phyloP scores from a whole-genome alignment of 23 tunicate species.

The Clavelina lepadiformis region DNA sequence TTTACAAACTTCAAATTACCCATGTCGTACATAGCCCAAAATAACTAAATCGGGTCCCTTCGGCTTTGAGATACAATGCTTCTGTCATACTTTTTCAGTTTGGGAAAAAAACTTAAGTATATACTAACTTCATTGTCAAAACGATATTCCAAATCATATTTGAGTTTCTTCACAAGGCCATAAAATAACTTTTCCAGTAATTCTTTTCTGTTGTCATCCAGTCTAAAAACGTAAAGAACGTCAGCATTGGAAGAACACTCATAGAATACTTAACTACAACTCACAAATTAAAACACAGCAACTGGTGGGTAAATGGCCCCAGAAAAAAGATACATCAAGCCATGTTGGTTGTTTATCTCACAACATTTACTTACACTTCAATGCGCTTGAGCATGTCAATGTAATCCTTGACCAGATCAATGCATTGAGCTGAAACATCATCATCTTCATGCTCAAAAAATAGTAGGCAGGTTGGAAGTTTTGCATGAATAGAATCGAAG shows the following conservation, averaged over 20 bases:
- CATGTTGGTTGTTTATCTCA: too few species aligned
- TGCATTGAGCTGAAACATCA: constrained; percentile 90
- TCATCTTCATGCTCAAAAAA: constrained; percentile 89
- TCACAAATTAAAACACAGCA: too few species aligned
- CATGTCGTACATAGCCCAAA: too few species aligned
- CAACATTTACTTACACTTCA: constrained; percentile 22
- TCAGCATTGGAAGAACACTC: too few species aligned
- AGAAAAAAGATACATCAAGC: too few species aligned
- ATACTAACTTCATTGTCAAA: constrained; percentile 91
- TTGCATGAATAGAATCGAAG: constrained; percentile 28
- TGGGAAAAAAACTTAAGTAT: too few species aligned
- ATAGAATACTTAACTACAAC: too few species aligned
- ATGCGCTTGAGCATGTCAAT: constrained; percentile 64
- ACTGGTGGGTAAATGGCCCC: too few species aligned
- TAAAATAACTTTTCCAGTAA: constrained; percentile 35
- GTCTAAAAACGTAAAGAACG: constrained; percentile 3
- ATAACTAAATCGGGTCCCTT: too few species aligned
- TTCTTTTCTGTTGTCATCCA: constrained; percentile 13
- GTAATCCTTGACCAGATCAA: constrained; percentile 62
- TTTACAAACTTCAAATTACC: too few species aligned
- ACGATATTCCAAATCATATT: constrained; percentile 73
- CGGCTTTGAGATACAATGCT: too few species aligned
- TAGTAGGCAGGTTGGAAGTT: constrained; percentile 44
- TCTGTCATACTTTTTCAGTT: too few species aligned
- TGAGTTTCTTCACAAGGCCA: constrained; percentile 59